Percentiles rank a stretch among this genome's conserved stretches.
phyloP scores from a whole-genome alignment of 2,797 vertebrate genomes.

The Onychomys torridus region DNA sequence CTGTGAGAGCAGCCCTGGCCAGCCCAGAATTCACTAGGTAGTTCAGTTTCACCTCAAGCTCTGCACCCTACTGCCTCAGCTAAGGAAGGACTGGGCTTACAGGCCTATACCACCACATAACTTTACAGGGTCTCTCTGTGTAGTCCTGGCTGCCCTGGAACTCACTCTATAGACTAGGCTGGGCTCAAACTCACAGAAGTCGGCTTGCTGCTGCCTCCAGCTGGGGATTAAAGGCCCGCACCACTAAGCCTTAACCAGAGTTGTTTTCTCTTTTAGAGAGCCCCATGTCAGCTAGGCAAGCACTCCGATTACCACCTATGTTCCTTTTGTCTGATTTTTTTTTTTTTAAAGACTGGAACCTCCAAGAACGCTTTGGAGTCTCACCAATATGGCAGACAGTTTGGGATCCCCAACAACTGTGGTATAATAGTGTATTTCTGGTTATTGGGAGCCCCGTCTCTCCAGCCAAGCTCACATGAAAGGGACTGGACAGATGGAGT shows the following conservation, averaged over 20 bases:
- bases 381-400: not conserved
- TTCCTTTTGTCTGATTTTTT: not conserved
- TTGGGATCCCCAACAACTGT: no score
- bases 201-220: not conserved
- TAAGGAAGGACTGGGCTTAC: not conserved
- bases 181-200: not conserved
- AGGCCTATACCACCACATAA: not conserved
- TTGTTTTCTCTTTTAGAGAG: not conserved
- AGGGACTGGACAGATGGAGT: not conserved
- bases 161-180: not conserved
- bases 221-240: not conserved
- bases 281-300: not conserved
- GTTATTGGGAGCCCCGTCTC: not conserved
- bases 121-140: not conserved
- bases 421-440: not conserved
- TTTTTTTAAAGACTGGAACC: not conserved
- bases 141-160: not conserved
- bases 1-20: not conserved
- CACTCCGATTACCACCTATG: not conserved
- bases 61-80: not conserved
- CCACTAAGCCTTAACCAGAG: not conserved
- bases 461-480: not conserved
- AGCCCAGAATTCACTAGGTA: not conserved
- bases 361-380: not conserved
- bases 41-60: not conserved